Base-by-base conservation (phyloP, 2,113 vertebrate species). In the Lepus timidus region DNA sequence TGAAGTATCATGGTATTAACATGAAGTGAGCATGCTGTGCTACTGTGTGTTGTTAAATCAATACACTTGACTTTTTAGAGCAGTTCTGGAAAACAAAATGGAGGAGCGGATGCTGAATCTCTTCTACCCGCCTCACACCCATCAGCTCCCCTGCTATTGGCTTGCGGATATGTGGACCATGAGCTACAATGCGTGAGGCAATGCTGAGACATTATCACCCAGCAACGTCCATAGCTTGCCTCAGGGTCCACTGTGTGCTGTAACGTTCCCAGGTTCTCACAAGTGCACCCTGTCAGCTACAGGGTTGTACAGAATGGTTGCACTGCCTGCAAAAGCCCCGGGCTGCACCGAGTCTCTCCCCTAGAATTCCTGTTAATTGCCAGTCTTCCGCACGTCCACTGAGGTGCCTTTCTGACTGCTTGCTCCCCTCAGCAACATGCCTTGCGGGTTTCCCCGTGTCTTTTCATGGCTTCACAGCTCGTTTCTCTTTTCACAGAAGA, bases 51-150 rank as follows among this genome's bases (percentile, higher is more conserved):
- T 89, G 71, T 79, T 58, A 92, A 80, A 36, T 44, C 3, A 74
- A 93, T 14, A 79, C 76, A 29, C 33, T 64, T 6, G 31, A 12
- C 27, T 29, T 89, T 88, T 70, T 27, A 86, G 52, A 87, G 65
- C 39, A 81, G 67, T 81, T 88, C 93, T 70, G 83, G 51, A 65
- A 65, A 29, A 81, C 85, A 92, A 71, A 71, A 78, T 51, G 31
- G 25, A 71, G 49, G 75, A 51, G 25, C 31, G 31, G 23, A 17
- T 11, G 22, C 16, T 9, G 75, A 49, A 19, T 84, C 58, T 8
- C 76, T 16, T 31, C 1, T 17, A 8, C 3, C 27, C 36, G 19
- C 27, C 36, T 25, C 4, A 23, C 25, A 25, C 9, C 13, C 4
- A 27, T 8, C 62, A 6, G 36, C 71, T 36, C 79, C 49, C 71